phyloP scores from a whole-genome alignment of 1,140 invertebrate species.

The Copidosoma floridanum region DNA sequence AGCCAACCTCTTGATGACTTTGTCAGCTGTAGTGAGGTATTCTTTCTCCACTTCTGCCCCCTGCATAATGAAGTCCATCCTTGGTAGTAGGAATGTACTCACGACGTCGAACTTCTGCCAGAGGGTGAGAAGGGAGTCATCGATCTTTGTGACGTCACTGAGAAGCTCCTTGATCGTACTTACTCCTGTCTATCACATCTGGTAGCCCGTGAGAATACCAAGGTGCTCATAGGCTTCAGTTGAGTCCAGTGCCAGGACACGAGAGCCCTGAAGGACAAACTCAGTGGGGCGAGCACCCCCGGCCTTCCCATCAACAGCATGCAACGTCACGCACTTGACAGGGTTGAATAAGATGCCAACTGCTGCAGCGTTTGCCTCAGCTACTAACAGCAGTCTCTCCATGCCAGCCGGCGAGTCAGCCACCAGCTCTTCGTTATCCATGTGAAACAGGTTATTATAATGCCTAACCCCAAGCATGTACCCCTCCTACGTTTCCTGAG shows the following conservation, averaged over 20 bases:
- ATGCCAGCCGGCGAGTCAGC: slow-evolving; percentile 15
- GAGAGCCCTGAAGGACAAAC: too few relatives aligned
- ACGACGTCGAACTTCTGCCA: neutral
- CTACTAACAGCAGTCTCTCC: slow-evolving; percentile 12
- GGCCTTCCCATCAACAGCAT: neutral
- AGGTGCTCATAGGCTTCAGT: neutral
- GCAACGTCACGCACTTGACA: neutral
- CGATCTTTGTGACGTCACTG: neutral
- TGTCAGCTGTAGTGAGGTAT: neutral
- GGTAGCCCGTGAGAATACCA: too few relatives aligned
- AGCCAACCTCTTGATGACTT: neutral
- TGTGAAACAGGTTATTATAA: slow-evolving; percentile 17
- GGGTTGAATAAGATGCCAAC: slow-evolving; percentile 26
- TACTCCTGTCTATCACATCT: neutral
- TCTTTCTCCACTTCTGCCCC: too few relatives aligned
- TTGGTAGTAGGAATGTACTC: neutral
- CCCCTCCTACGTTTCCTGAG: neutral
- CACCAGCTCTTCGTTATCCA: slow-evolving; percentile 28
- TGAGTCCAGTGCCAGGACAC: too few relatives aligned
- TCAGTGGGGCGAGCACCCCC: neutral
- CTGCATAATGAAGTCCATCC: neutral
- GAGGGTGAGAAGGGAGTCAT: neutral
- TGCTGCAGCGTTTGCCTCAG: neutral
- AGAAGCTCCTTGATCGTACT: neutral
- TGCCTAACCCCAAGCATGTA: too few relatives aligned